These are phyloP conservation scores for Mesaphorura yosii DNA, from an alignment of 1,140 invertebrate genomes.

Conservation along the genomic window DNA sequence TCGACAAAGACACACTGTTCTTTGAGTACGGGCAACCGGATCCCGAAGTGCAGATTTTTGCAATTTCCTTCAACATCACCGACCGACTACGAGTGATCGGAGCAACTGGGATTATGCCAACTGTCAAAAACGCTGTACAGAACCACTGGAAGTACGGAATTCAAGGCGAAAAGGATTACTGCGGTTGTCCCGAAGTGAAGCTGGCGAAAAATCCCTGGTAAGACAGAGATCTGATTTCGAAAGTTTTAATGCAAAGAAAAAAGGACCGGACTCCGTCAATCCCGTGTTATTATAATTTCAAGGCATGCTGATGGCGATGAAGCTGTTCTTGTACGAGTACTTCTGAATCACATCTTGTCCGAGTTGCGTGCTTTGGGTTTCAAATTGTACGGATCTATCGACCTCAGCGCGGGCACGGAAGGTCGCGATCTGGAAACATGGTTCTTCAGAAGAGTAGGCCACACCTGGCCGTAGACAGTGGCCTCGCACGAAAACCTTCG, in stretches of 20 bases:
- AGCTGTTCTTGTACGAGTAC: slow-evolving; percentile 5
- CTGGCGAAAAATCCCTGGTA: slow-evolving; percentile 19
- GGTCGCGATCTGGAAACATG: slow-evolving; percentile 10
- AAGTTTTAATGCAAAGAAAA: too few species aligned
- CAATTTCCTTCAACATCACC: slow-evolving; percentile 13
- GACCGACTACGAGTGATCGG: slow-evolving; percentile 21
- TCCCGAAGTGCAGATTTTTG: slow-evolving; percentile 22
- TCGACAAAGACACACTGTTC: slow-evolving; percentile 21
- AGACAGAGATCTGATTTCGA: too few species aligned
- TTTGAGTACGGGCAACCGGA: slow-evolving; percentile 19
- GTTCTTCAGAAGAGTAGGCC: slow-evolving; percentile 10
- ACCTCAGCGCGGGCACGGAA: slow-evolving; percentile 1
- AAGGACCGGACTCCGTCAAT: too few species aligned
- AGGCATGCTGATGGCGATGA: slow-evolving; percentile 4
- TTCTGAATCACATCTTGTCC: slow-evolving; percentile 13
- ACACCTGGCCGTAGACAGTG: slow-evolving; percentile 14
- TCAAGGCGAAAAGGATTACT: slow-evolving; percentile 19
- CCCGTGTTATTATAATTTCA: too few species aligned
- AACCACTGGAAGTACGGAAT: slow-evolving; percentile 12
- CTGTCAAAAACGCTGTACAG: slow-evolving; percentile 13
- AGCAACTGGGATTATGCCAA: slow-evolving; percentile 10
- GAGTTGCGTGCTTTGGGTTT: slow-evolving; percentile 15
- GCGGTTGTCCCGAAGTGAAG: slow-evolving; percentile 18
- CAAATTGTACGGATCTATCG: slow-evolving; percentile 20
- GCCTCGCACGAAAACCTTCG: too few species aligned